Percentiles rank a stretch among this genome's conserved stretches.
phyloP scores from a whole-genome alignment of 1,140 invertebrate genomes.

The Ooceraea biroi region DNA sequence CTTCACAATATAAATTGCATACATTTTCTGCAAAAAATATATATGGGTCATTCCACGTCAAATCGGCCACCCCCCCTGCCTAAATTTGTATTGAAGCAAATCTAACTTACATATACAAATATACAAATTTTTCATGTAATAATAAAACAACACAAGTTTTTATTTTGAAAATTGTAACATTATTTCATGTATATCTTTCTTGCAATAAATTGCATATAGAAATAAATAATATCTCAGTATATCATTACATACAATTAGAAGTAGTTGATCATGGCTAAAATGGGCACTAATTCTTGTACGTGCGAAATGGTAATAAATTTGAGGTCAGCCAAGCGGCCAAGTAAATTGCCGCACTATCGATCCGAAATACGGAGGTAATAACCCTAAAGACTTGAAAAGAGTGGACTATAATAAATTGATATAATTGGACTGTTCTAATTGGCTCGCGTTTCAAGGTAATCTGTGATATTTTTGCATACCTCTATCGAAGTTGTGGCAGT shows the following conservation, averaged over 20 bases:
- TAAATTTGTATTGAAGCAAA: no score
- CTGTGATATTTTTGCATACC: slow-evolving; percentile 39
- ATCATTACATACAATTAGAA: slow-evolving; percentile 34
- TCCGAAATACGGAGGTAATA: slow-evolving; percentile 52
- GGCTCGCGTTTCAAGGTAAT: slow-evolving; percentile 56
- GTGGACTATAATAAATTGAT: slow-evolving; percentile 55
- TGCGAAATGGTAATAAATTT: slow-evolving; percentile 55
- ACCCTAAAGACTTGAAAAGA: slow-evolving; percentile 57
- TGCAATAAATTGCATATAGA: neutral
- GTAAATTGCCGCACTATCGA: slow-evolving; percentile 50
- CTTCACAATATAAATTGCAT: neutral
- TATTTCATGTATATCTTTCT: neutral
- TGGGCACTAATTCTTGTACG: slow-evolving; percentile 46
- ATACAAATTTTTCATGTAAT: no score
- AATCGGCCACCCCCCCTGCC: no score
- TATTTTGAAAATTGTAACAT: neutral
- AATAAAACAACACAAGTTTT: neutral
- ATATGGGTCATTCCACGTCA: no score
- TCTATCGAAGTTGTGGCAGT: slow-evolving; percentile 22
- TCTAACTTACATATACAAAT: no score
- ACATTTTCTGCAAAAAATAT: neutral
- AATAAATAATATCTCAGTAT: neutral
- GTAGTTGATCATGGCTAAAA: slow-evolving; percentile 42
- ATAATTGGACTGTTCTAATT: slow-evolving; percentile 65
- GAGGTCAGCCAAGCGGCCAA: slow-evolving; percentile 25